Evolutionary conservation across 2,113 vertebrate genomes (phyloP), one percentile per base, ranked within the genome.

Genomic region (Perca schrenkii): DNA sequence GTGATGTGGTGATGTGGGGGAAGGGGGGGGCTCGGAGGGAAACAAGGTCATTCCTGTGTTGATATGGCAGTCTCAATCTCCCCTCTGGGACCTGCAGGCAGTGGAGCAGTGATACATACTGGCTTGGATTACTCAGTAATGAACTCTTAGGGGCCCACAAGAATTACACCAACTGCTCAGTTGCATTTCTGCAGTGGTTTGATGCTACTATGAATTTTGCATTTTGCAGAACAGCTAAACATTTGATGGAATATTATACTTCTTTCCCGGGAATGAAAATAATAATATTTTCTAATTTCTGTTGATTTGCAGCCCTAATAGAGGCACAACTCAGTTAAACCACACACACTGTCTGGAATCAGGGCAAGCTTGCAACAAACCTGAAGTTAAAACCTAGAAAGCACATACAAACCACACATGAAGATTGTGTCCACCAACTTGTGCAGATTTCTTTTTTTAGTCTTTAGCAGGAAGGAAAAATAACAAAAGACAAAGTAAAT

Each of bases 31-130:
- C 5, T 6, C 34, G 49, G 61, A 71, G 61, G 81, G 80, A 80
- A 89, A 80, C 84, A 86, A 86, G 88, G 89, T 93, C 88, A 86
- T 89, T 85, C 82, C 79, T 91, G 85, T 92, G 89, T 92, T 92
- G 79, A 87, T 87, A 56, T 85, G 68, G 74, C 74, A 74, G 80
- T 66, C 85, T 86, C 80, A 79, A 91, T 93, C 81, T 93, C 84
- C 84, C 92, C 93, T 85, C 74, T 86, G 93, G 92, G 94, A 91
- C 77, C 61, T 13, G 47, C 69, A 79, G 79, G 66, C 65, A 49
- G 79, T 22, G 63, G 77, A 89, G 74, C 80, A 83, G 54, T 53
- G 86, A 91, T 90, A 91, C 91, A 89, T 74, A 81, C 34, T 69
- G 71, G 88, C 88, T 92, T 89, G 79, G 62, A 87, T 94, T 92